Conservation (phyloP, 2,888 invertebrate species). For the Steinernema carpocapsae region DNA sequence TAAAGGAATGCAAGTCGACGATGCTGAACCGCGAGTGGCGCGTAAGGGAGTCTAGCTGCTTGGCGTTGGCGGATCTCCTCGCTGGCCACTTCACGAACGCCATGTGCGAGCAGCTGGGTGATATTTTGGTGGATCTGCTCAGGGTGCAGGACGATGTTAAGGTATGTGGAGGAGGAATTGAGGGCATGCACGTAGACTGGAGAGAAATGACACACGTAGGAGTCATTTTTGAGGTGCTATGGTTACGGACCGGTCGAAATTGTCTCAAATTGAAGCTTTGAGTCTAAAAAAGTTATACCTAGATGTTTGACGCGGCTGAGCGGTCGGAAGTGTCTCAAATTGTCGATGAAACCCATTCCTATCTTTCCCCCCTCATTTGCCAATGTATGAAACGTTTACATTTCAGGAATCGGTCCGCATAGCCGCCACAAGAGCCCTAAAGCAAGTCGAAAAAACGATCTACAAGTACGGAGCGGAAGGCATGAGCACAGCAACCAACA, state of each 20-base stretch:
- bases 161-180: conserved; percentile 73
- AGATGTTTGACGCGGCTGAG: too few species aligned
- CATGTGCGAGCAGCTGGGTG: conserved; percentile 72
- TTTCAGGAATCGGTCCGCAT: conserved; percentile 71
- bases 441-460: conserved; percentile 70
- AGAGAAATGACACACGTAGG: too few species aligned
- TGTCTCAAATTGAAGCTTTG: too few species aligned
- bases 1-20: conserved; percentile 81
- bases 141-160: conserved; percentile 93
- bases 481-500: conserved; percentile 43
- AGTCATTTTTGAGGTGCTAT: too few species aligned
- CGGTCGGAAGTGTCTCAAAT: too few species aligned
- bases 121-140: conserved; percentile 83
- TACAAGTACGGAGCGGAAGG: conserved; percentile 38
- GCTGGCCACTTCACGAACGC: conserved; percentile 74
- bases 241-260: neutral
- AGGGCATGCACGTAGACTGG: too few species aligned
- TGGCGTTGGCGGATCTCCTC: conserved; percentile 84
- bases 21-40: conserved; percentile 85
- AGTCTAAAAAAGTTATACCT: too few species aligned
- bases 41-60: conserved; percentile 85
- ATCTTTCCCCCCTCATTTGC: conserved; percentile 55
- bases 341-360: too few species aligned
- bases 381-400: conserved; percentile 81
- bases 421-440: conserved; percentile 71